Base-by-base conservation (phyloP, 1,140 invertebrate genomes). In the Heliconius himera region DNA sequence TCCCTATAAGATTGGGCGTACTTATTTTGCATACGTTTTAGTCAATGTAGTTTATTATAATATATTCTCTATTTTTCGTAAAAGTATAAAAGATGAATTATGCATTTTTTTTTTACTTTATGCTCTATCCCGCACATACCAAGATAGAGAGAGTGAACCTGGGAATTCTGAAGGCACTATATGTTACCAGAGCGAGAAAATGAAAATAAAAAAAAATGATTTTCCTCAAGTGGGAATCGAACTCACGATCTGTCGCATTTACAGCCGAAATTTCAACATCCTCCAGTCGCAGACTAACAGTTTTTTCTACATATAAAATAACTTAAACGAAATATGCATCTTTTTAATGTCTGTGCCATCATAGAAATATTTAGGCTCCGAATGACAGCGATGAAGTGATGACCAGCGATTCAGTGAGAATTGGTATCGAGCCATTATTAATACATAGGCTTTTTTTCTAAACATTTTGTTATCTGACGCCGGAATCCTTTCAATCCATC, bases 401-500 rank as follows among this genome's bases (percentile, higher is more conserved):
- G 90, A 90, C 88, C 93, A 88, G 85, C 85, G 84, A 78, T 87
- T 85, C 76, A 82, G 76, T 83, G 73, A 84, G 78, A 82, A 83
- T 86, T 85, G 87, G 87, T 88, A 90, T 85, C 83, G 84, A 90
- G 84, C 89, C 90, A 94, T 94, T 94, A 94, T 94, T 93, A 92
- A 93, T 91, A 93, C 88, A 88, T 91, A 91, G 86, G 4, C 8
- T 87, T 46, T 41, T 56, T 90, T 91, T 90, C 84, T 87, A 89
- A 89, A 84, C 83, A 80, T 73, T 87, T 91, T 82, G 85, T 93
- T 94, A 94, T 94, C 93, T 92, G 81, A 85, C 83, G 78, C 88
- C 76, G 80, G 89, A 89, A 93, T 91, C 93, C 92, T 93, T 93
- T 93, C 91, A 89, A 93, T 93, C 88, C 87, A 89, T 92, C 89